These are phyloP conservation scores for Arrhamphus sclerolepis DNA, from an alignment of 2,797 vertebrate species.

Conservation along the genomic window DNA sequence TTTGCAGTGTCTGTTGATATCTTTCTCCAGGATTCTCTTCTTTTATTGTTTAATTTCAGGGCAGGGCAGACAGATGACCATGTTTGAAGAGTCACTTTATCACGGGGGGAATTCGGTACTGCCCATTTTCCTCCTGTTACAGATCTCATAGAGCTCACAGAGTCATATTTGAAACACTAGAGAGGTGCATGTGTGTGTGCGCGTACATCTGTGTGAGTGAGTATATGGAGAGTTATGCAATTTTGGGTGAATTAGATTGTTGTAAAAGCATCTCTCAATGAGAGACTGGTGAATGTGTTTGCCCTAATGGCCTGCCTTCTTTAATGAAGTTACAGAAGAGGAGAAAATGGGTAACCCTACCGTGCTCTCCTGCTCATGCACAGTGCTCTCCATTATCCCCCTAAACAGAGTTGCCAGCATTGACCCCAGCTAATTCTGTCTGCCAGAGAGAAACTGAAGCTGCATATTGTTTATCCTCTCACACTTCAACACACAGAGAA, in stretches of 20 bases:
- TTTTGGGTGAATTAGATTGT: conserved; percentile 80
- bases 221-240: conserved; percentile 51
- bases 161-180: conserved; percentile 52
- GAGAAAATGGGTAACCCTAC: conserved; percentile 63
- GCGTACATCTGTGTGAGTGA: conserved; percentile 23
- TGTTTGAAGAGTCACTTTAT: conserved; percentile 68
- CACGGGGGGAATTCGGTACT: conserved; percentile 61
- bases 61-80: conserved; percentile 56
- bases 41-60: conserved; percentile 60
- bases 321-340: conserved; percentile 80
- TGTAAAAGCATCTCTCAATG: conserved; percentile 82
- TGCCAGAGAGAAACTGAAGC: conserved; percentile 46
- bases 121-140: conserved; percentile 61
- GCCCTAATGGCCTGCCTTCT: conserved; percentile 81
- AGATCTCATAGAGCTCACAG: conserved; percentile 46
- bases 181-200: conserved; percentile 20
- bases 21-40: conserved; percentile 25
- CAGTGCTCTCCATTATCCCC: conserved; percentile 38
- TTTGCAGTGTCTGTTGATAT: conserved; percentile 41
- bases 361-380: conserved; percentile 32
- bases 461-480: conserved; percentile 38
- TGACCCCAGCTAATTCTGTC: conserved; percentile 58
- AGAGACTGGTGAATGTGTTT: conserved; percentile 71
- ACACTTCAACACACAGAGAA: conserved; percentile 15
- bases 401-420: conserved; percentile 40